These are phyloP conservation scores for Maniola jurtina DNA, from an alignment of 1,140 invertebrate species.

Conservation along the genomic window DNA sequence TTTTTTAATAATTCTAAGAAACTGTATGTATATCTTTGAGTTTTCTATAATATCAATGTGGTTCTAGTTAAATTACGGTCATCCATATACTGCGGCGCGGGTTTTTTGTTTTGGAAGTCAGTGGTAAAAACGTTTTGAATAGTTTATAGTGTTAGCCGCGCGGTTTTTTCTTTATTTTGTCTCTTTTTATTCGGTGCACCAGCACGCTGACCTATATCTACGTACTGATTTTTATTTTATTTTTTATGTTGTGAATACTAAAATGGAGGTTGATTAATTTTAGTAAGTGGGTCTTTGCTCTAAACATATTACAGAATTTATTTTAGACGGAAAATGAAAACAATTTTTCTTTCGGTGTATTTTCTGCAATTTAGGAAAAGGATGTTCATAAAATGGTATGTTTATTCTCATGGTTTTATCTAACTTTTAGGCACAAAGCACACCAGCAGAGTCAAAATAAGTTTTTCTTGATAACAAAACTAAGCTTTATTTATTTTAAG, in stretches of 20 bases:
- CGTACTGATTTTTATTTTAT: not conserved
- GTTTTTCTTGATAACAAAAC: no score
- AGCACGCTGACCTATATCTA: not conserved
- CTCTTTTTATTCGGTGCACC: not conserved
- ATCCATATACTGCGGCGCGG: conserved; percentile 13
- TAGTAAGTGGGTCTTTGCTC: not conserved
- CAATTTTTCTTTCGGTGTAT: no score
- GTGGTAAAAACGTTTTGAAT: conserved; percentile 14
- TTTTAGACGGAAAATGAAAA: no score
- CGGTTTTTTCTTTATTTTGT: conserved; percentile 5
- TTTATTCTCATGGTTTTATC: no score
- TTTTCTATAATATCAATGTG: not conserved
- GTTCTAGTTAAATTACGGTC: conserved; percentile 27
- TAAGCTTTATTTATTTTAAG: no score
- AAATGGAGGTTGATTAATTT: not conserved
- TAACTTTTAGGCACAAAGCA: no score
- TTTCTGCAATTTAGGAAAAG: no score
- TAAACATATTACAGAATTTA: not conserved
- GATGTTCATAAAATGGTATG: no score
- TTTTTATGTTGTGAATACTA: not conserved
- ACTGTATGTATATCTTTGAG: not conserved
- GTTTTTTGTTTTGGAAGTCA: conserved; percentile 10
- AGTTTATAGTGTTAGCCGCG: conserved; percentile 3
- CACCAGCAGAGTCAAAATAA: no score
- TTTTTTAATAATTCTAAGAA: no score